Base-by-base conservation (phyloP, 2,888 invertebrate genomes). In the Bugula neritina region DNA sequence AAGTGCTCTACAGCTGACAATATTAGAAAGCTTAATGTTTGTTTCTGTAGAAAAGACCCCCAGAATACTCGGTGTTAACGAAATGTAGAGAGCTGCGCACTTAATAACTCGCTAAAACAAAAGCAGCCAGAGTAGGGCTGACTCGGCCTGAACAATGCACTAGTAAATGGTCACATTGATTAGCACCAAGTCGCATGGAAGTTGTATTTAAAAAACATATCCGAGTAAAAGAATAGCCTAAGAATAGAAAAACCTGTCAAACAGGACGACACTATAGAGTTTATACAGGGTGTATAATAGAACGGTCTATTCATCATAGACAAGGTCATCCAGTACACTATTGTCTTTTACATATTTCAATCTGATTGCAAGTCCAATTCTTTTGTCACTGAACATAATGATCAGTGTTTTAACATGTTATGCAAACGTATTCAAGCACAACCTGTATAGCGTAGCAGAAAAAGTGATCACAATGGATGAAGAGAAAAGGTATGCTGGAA, bases 151-250 rank as follows among this genome's bases (percentile, higher is more conserved):
- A 63, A 63, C 63, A 63, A 63, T 31, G 31, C 31, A 34, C 13
- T 10, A 29, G 63, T 31, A 63, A 63, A 63, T 63, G 63, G 31
- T 27, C 31, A 31, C 63, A 63, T 63, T 63, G 63, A 63, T 63
- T 63, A 63, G 63, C 63, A 63, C 63, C 63, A 63, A 63, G 63
- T 63, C 63, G 63, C 63, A 63, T 63, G 63, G 63, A 63, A 63
- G 63, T 31, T 63, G 63, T 63, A 27, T 63, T 63, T 63, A 63
- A 63, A 63, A 63, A 63, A 63, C 63, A 63, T 27, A 63, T 63
- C 63, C 63, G 63, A 63, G 63, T 63, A 63, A 27, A 63, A 63
- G 27, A 27, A 27, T 13, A 43, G 43, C 5, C 43, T 43, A 43
- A 17, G 10, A 43, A 43, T 43, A 43, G 43, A 43, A 10, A 43